Conservation (phyloP, 2,113 vertebrate species). For the Coptodon bakossiorum region DNA sequence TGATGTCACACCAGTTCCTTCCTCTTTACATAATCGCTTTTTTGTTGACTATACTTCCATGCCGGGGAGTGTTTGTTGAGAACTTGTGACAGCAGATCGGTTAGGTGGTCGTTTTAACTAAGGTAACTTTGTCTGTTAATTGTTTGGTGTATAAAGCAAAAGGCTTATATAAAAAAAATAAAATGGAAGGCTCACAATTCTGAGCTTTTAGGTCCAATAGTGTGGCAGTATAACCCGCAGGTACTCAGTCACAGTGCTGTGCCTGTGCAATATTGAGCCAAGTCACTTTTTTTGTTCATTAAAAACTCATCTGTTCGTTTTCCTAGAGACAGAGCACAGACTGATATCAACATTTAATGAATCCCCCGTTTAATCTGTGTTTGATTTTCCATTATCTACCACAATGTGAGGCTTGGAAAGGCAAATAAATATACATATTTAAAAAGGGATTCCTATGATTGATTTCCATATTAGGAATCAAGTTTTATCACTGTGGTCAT, state of each 20-base stretch:
- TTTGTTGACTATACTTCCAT: neutral
- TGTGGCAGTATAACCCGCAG: neutral
- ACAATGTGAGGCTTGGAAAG: neutral
- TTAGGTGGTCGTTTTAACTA: neutral
- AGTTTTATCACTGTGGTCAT: neutral
- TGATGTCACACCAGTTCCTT: neutral
- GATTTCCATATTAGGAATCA: neutral
- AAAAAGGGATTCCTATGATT: neutral
- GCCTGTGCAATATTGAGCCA: neutral
- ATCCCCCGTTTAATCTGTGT: neutral
- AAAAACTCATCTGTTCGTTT: neutral
- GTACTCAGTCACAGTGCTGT: neutral
- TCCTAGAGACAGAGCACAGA: neutral
- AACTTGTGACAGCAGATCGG: neutral
- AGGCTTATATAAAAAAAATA: fast-evolving
- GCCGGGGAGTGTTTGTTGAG: neutral
- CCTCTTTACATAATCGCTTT: neutral
- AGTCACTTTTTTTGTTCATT: neutral
- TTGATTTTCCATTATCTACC: neutral
- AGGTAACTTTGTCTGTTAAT: neutral
- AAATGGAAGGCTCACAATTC: neutral
- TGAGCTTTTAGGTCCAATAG: neutral
- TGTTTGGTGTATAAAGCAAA: neutral
- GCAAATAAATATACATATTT: neutral
- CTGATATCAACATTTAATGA: neutral